Evolutionary conservation across 1,140 invertebrate species (phyloP).

Genomic region (Eufriesea mexicana): DNA sequence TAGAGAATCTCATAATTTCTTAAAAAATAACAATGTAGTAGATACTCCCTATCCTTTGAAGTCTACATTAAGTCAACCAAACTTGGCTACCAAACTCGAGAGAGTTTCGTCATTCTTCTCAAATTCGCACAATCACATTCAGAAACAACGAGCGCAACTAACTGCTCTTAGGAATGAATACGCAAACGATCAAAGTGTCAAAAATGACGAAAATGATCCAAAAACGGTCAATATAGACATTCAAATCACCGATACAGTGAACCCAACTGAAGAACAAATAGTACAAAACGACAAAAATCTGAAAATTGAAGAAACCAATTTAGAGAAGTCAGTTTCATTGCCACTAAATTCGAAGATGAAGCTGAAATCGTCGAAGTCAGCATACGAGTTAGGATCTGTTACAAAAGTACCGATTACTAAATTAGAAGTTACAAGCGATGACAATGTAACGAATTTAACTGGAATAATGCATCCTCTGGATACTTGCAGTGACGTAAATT

Average conservation of each 20-base stretch:
- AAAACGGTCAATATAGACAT: constrained; percentile 80
- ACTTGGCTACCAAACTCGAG: constrained; percentile 77
- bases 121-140: constrained; percentile 86
- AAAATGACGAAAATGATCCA: constrained; percentile 78
- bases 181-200: constrained; percentile 48
- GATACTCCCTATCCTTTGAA: constrained; percentile 78
- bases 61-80: constrained; percentile 81
- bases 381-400: constrained; percentile 82
- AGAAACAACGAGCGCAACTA: constrained; percentile 81
- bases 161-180: constrained; percentile 72
- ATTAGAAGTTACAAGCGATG: constrained; percentile 74
- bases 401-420: constrained; percentile 82
- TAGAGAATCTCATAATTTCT: constrained; percentile 71
- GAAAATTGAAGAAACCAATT: constrained; percentile 67
- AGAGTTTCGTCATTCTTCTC: constrained; percentile 85
- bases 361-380: constrained; percentile 81
- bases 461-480: constrained; percentile 83
- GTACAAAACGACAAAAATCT: constrained; percentile 62
- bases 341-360: constrained; percentile 78
- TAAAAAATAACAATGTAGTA: constrained; percentile 67
- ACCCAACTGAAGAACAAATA: constrained; percentile 51
- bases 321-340: constrained; percentile 77
- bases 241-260: constrained; percentile 77
- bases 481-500: constrained; percentile 85
- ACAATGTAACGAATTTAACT: constrained; percentile 72